A percentile compares a stretch with the other conserved stretches of the same genome.
These are phyloP conservation scores for Thamnophis elegans DNA, from an alignment of 2,797 vertebrate genomes.

Conservation along the genomic window DNA sequence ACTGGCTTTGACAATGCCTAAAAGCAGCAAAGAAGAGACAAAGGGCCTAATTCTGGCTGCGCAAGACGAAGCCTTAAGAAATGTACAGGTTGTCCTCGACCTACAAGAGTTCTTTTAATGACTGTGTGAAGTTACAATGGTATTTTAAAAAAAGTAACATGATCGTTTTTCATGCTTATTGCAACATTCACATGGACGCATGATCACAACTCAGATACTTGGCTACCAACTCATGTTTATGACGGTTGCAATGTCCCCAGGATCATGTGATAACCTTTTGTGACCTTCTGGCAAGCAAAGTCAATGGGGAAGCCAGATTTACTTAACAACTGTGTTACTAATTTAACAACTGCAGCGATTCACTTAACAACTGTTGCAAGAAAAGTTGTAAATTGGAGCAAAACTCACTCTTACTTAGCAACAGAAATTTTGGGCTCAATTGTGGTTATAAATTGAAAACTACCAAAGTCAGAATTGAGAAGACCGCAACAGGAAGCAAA, in stretches of 20 bases:
- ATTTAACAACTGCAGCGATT: background rate
- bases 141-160: background rate
- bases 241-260: background rate
- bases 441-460: background rate
- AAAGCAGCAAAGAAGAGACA: background rate
- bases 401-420: background rate
- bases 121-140: too few species aligned
- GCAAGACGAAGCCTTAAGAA: background rate
- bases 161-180: background rate
- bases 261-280: background rate
- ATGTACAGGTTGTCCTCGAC: background rate
- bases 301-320: background rate
- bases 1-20: background rate
- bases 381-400: background rate
- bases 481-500: background rate
- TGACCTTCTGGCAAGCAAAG: background rate
- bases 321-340: background rate
- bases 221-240: background rate
- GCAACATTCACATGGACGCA: background rate
- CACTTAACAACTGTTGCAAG: background rate
- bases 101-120: background rate
- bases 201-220: background rate
- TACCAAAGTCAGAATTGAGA: background rate
- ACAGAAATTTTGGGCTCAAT: background rate
- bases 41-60: background rate